Evolutionary conservation across 2,888 invertebrate species (phyloP).

Genomic region (Hirtodrosophila alboralis): DNA sequence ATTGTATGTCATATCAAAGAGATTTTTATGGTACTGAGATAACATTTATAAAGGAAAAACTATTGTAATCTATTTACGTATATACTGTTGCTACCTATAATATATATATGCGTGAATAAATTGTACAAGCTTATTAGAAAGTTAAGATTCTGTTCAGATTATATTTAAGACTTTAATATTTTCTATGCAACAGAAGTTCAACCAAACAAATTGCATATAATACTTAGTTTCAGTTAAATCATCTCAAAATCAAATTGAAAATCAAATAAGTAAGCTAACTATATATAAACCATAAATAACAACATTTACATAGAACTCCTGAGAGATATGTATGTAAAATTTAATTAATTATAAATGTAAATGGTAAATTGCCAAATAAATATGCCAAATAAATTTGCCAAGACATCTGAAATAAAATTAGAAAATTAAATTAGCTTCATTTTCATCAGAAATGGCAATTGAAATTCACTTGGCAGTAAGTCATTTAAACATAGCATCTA

Average conservation of each 20-base stretch:
- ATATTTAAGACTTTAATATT: slow-evolving; percentile 6
- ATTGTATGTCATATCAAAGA: slow-evolving; percentile 79
- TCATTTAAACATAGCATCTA: neutral
- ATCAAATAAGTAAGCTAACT: slow-evolving; percentile 59
- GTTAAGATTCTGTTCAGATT: too few species aligned
- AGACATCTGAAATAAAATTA: too few species aligned
- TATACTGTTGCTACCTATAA: slow-evolving; percentile 59
- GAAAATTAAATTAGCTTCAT: slow-evolving; percentile 21
- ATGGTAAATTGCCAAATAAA: slow-evolving; percentile 23
- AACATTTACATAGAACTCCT: slow-evolving; percentile 27
- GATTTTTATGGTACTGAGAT: slow-evolving; percentile 75
- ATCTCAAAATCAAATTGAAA: slow-evolving; percentile 56
- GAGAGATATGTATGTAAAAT: slow-evolving; percentile 39
- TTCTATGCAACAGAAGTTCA: neutral
- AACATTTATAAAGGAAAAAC: slow-evolving; percentile 52
- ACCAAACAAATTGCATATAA: slow-evolving; percentile 63
- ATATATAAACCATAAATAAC: slow-evolving; percentile 44
- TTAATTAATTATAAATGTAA: slow-evolving; percentile 44
- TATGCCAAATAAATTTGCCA: slow-evolving; percentile 28
- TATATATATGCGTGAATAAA: slow-evolving; percentile 7
- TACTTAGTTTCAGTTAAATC: slow-evolving; percentile 33
- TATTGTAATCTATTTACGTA: slow-evolving; percentile 74
- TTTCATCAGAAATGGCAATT: neutral
- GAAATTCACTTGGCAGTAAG: neutral
- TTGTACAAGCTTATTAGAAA: slow-evolving; percentile 11